These are phyloP conservation scores for Acipenser ruthenus DNA, from an alignment of 2,797 vertebrate species.

Conservation along the genomic window DNA sequence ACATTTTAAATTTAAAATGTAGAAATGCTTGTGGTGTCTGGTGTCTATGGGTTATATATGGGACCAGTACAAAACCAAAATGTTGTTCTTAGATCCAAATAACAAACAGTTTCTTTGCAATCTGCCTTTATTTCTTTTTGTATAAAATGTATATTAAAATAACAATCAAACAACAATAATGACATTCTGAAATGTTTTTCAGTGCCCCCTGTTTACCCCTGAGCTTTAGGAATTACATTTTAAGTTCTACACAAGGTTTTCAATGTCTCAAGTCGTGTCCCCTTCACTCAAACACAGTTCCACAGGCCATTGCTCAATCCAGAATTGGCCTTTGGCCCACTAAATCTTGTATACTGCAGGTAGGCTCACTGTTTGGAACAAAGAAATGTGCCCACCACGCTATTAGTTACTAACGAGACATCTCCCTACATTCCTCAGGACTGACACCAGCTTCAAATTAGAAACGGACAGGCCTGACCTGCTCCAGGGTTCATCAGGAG, in stretches of 20 bases:
- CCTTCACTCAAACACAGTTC: not conserved
- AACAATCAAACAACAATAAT: too few species aligned
- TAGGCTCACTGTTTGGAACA: slow-evolving; percentile 34
- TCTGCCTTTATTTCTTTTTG: too few species aligned
- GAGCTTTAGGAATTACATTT: slow-evolving; percentile 17
- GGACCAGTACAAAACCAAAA: too few species aligned
- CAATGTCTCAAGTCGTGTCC: slow-evolving; percentile 15
- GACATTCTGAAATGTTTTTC: too few species aligned
- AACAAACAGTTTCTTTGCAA: too few species aligned
- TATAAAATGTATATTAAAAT: too few species aligned
- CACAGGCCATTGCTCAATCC: slow-evolving; percentile 18
- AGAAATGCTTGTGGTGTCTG: too few species aligned
- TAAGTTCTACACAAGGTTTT: slow-evolving; percentile 15
- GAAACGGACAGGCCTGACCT: slow-evolving; percentile 68
- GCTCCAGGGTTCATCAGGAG: slow-evolving; percentile 65
- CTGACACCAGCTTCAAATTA: slow-evolving; percentile 67
- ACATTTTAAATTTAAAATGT: too few species aligned
- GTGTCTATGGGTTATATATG: too few species aligned
- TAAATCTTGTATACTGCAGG: slow-evolving; percentile 35
- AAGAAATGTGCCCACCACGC: slow-evolving; percentile 28
- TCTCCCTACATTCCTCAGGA: slow-evolving; percentile 52
- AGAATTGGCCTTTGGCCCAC: slow-evolving; percentile 18
- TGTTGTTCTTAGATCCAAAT: too few species aligned
- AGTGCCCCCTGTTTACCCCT: too few species aligned
- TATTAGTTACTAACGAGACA: slow-evolving; percentile 65